Percentiles rank a stretch among this genome's conserved stretches.
Conservation (phyloP, 2,888 invertebrate species). For the Hirtodrosophila trivittata region DNA sequence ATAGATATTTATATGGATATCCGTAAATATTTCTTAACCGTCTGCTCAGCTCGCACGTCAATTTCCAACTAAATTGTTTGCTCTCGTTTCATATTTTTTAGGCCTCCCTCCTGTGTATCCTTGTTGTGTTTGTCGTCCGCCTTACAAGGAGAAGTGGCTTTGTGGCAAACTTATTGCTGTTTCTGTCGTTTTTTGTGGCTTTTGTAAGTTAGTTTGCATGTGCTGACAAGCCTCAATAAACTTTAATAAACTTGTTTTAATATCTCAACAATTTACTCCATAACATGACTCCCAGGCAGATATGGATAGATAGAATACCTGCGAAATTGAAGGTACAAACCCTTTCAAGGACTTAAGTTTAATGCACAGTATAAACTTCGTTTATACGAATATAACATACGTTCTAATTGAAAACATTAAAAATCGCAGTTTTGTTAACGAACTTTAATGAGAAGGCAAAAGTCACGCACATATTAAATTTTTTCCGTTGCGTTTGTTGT, state of each 20-base stretch:
- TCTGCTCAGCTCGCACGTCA: constrained; percentile 46
- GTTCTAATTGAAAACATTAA: constrained; percentile 43
- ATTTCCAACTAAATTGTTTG: constrained; percentile 57
- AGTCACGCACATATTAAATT: constrained; percentile 56
- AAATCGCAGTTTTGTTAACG: constrained; percentile 28
- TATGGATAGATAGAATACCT: too few species aligned
- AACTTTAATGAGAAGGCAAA: constrained; percentile 32
- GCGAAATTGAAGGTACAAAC: too few species aligned
- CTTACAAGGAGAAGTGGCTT: constrained; percentile 12
- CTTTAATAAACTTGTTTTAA: constrained; percentile 75
- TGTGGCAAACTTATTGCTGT: constrained; percentile 38
- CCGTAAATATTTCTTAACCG: constrained; percentile 20
- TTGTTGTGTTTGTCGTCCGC: constrained; percentile 3
- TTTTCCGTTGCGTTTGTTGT: constrained; percentile 5
- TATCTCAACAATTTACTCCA: constrained; percentile 55
- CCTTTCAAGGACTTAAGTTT: too few species aligned
- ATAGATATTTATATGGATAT: neutral
- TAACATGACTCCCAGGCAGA: constrained; percentile 23
- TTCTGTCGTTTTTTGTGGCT: constrained; percentile 43
- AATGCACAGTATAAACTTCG: too few species aligned
- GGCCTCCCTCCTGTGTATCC: constrained; percentile 22
- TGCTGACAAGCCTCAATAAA: constrained; percentile 76
- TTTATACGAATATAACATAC: neutral
- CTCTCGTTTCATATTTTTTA: constrained; percentile 42
- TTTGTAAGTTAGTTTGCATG: constrained; percentile 63